Base-by-base conservation (phyloP, 2,797 vertebrate genomes). In the Pangasius djambal region DNA sequence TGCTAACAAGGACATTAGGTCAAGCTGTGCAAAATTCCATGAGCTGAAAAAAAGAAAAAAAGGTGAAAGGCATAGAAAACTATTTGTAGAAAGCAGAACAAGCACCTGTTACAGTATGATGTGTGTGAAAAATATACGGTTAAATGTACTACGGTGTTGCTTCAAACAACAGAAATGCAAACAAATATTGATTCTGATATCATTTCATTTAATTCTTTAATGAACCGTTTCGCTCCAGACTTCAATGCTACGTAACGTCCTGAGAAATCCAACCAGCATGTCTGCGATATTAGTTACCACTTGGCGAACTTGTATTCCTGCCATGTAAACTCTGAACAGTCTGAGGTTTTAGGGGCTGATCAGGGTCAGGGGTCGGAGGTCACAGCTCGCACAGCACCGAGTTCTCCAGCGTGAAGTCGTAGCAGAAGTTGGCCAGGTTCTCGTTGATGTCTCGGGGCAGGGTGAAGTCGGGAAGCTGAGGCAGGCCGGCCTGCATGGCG, bases 341-440 rank as follows among this genome's bases (percentile, higher is more conserved):
- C 48, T 61, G 59, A 82, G 10, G 59, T 65, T 28, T 83, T 2
- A 50, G 44, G 28, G 28, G 75, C 48, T 31, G 75, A 4, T 22
- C 77, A 34, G 77, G 22, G 65, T n/a, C 25, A 70, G 44, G 40
- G 67, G 40, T 28, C 83, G 90, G 44, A 86, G 20, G 82, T 94
- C 95, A 98, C 0, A 92, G 94, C 61, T 97, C 95, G 88, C 96
- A 97, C 74, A 99, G 97, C 87, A 99, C 97, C 0, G 98, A 98
- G 93, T 99, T 99, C 94, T 99, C 98, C 91, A 99, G 95, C 22
- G 97, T 98, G 92, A 99, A 99, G 95, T 99, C 98, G 28, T 99
- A 99, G 93, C 97, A 96, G 93, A 98, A 99, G 87, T 93, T 96
- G 82, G 97, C 95, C 92, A 99, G 94, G 92, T 97, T 97, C 89